A percentile compares a stretch with the other conserved stretches of the same genome.
Conservation (phyloP, 2,113 vertebrate species). For the Thryonomys swinderianus region DNA sequence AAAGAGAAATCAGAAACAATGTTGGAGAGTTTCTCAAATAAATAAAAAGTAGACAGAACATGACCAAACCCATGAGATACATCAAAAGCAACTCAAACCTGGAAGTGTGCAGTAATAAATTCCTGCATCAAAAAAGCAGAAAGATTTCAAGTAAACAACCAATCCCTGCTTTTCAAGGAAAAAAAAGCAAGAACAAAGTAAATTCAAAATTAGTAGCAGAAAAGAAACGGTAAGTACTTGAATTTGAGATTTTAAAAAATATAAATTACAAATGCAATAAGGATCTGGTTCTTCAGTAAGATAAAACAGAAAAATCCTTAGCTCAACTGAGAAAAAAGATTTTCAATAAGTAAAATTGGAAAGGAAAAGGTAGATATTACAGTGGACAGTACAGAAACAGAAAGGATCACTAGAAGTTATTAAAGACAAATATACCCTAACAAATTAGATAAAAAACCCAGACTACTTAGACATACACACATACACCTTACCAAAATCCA, state of each 20-base stretch:
- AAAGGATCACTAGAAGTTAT: not conserved
- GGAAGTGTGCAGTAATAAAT: not conserved
- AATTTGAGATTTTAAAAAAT: not conserved
- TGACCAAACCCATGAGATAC: not conserved
- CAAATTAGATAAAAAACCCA: not conserved
- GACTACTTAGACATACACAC: not conserved
- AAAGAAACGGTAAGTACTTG: not conserved
- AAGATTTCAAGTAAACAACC: not conserved
- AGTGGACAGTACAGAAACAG: not conserved
- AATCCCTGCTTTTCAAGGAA: not conserved
- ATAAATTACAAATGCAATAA: not conserved
- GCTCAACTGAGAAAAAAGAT: not conserved
- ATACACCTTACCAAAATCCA: not conserved
- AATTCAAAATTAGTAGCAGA: not conserved
- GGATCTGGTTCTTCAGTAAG: not conserved
- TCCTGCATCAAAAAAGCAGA: not conserved
- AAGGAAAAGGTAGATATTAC: not conserved
- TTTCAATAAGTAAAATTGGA: not conserved
- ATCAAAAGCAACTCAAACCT: not conserved
- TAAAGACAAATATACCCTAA: not conserved
- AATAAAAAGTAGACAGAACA: not conserved
- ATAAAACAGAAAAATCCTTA: not conserved
- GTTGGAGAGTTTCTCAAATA: not conserved
- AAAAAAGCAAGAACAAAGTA: not conserved
- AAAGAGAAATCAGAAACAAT: not conserved